phyloP scores from a whole-genome alignment of 2,797 vertebrate species.

The Takifugu ocellatus region DNA sequence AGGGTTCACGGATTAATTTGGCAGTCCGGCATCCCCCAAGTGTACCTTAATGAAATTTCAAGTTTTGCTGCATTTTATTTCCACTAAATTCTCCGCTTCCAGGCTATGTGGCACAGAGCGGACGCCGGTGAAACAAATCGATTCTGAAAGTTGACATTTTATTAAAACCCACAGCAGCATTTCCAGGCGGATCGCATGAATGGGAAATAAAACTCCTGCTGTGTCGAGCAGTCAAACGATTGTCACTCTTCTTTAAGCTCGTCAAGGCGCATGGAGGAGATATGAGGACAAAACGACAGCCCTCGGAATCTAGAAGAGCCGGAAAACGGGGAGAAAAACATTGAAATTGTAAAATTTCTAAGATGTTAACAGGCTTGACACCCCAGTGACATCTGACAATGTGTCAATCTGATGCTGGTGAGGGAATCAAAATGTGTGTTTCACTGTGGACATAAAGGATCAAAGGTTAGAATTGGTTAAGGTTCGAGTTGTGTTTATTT shows the following conservation, averaged over 20 bases:
- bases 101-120: slow-evolving; percentile 3
- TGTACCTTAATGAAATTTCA: slow-evolving; percentile 32
- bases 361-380: too few relatives aligned
- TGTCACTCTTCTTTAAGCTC: not conserved
- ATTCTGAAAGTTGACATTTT: slow-evolving; percentile 32
- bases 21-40: slow-evolving; percentile 25
- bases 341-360: too few relatives aligned
- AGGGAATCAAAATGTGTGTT: too few relatives aligned
- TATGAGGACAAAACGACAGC: too few relatives aligned
- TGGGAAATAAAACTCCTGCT: slow-evolving; percentile 14
- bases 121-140: slow-evolving; percentile 20
- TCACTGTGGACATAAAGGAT: too few relatives aligned
- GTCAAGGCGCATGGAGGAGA: not conserved
- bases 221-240: slow-evolving; percentile 5
- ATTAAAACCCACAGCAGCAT: slow-evolving; percentile 28
- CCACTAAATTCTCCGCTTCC: not conserved
- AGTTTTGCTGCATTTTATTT: slow-evolving; percentile 29
- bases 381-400: too few relatives aligned
- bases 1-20: slow-evolving; percentile 42
- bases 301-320: not conserved
- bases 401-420: too few relatives aligned
- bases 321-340: not conserved
- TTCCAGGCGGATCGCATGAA: slow-evolving; percentile 23
- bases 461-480: too few relatives aligned
- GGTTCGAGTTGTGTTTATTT: too few relatives aligned